Percentiles rank a stretch among this genome's conserved stretches.
Conservation (phyloP, 64 coral and sea anemone genomes). For the Catalaphyllia jardinei region DNA sequence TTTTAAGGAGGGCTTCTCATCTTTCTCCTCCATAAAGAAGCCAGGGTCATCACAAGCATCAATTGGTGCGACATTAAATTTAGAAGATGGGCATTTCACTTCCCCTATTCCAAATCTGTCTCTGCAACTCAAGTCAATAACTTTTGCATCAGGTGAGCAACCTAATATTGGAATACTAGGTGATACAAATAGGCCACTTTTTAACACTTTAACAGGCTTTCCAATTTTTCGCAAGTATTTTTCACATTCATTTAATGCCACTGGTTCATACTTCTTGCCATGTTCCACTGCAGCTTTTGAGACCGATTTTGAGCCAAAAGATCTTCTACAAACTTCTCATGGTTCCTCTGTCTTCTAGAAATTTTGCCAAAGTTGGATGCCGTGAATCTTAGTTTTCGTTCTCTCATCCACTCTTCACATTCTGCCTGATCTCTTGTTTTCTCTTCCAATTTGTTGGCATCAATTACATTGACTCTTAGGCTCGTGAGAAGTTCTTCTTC, state of each 20-base stretch:
- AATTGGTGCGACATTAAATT: slow-evolving; percentile 51
- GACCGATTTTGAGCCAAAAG: slow-evolving; percentile 30
- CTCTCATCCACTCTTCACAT: slow-evolving; percentile 49
- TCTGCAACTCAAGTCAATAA: slow-evolving; percentile 59
- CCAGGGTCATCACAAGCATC: slow-evolving; percentile 66
- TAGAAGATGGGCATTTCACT: slow-evolving; percentile 52
- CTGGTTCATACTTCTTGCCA: slow-evolving; percentile 63
- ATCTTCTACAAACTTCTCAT: slow-evolving; percentile 66
- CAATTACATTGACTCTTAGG: slow-evolving; percentile 29
- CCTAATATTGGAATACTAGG: slow-evolving; percentile 52
- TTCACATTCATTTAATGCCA: slow-evolving; percentile 57
- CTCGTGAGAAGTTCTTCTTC: slow-evolving; percentile 48
- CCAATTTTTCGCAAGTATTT: slow-evolving; percentile 32
- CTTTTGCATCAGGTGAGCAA: slow-evolving; percentile 62
- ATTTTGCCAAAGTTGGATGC: slow-evolving; percentile 73
- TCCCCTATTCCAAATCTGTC: slow-evolving; percentile 54
- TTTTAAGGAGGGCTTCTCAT: slow-evolving; percentile 54
- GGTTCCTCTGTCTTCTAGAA: slow-evolving; percentile 65
- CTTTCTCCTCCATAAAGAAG: slow-evolving; percentile 58
- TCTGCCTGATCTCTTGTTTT: slow-evolving; percentile 53
- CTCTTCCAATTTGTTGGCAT: slow-evolving; percentile 56
- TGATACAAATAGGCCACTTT: slow-evolving; percentile 56
- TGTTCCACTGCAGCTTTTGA: slow-evolving; percentile 34
- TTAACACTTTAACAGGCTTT: slow-evolving; percentile 58
- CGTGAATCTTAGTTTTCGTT: slow-evolving; percentile 52